Evolutionary conservation across 2,113 vertebrate species (phyloP).

Genomic region (Xiphophorus couchianus): DNA sequence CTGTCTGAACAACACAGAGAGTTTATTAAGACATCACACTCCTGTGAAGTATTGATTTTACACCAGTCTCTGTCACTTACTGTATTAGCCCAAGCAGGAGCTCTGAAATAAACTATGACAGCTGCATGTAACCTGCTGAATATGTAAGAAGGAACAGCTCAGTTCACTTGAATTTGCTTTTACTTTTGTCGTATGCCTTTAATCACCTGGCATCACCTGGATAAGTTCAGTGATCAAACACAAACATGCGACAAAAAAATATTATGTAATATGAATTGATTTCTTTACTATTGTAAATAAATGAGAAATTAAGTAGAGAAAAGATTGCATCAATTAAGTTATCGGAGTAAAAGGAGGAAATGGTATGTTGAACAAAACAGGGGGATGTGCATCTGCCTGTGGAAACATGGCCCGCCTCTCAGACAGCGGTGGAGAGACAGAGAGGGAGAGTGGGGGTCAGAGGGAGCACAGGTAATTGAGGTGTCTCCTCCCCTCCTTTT

Average conservation of each 20-base stretch:
- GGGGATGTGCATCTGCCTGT: slow-evolving; percentile 73
- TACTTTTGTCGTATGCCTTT: slow-evolving; percentile 55
- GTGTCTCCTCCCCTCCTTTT: slow-evolving; percentile 80
- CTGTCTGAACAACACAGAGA: slow-evolving; percentile 80
- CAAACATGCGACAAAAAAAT: slow-evolving; percentile 32
- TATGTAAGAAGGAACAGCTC: slow-evolving; percentile 52
- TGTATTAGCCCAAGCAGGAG: slow-evolving; percentile 65
- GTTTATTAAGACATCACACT: slow-evolving; percentile 85
- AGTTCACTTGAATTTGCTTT: slow-evolving; percentile 48
- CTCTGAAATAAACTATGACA: slow-evolving; percentile 71
- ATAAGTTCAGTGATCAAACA: slow-evolving; percentile 52
- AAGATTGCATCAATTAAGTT: slow-evolving; percentile 66
- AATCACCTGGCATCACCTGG: slow-evolving; percentile 48
- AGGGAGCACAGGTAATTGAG: slow-evolving; percentile 84
- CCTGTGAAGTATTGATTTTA: slow-evolving; percentile 81
- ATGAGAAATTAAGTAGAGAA: slow-evolving; percentile 23
- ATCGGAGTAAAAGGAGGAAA: slow-evolving; percentile 42
- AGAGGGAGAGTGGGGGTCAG: slow-evolving; percentile 70
- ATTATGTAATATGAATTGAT: neutral
- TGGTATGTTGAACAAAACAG: slow-evolving; percentile 63
- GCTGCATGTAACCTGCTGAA: slow-evolving; percentile 69
- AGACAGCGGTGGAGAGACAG: slow-evolving; percentile 70
- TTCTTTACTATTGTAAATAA: slow-evolving; percentile 47
- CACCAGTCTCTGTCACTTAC: slow-evolving; percentile 77
- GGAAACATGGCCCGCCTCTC: slow-evolving; percentile 68